Base-by-base conservation (phyloP, 2,888 invertebrate genomes). In the Meloe dianella region DNA sequence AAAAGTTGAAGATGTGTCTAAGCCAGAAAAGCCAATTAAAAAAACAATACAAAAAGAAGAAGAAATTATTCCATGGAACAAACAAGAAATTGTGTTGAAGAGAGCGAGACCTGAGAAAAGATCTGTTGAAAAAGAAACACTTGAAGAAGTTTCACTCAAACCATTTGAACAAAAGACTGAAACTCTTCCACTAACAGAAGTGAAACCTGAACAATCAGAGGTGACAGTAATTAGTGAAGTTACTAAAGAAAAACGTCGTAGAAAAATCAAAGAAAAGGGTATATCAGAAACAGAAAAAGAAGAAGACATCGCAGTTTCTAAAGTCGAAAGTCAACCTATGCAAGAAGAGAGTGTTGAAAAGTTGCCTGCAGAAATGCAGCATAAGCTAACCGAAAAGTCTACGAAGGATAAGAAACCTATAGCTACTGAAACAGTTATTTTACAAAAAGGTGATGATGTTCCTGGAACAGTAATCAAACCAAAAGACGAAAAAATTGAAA, bases 1-100 rank as follows among this genome's bases (percentile, higher is more conserved):
- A 32, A 64, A 69, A 6, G 17, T 20, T 47, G 47, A 47, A 41
- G 30, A 56, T 54, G 51, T 35, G 61, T 22, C 56, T n/a, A 61
- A 58, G 60, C 58, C 81, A 65, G 83, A 84, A 71, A 77, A 71
- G 14, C 35, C 82, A 5, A 82, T 83, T 69, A 73, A 78, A 38
- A 85, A 89, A 89, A 59, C 87, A 70, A 60, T 32, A 62, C 64
- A 74, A 64, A 70, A 74, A 67, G 69, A 72, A 60, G 72, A 71
- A 64, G 76, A 74, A 69, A 65, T 65, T 68, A 22, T 73, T 69
- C 86, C 87, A 14, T 88, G 88, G 89, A 91, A 87, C 12, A 87
- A 91, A 76, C 89, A 91, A 82, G 85, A 86, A 68, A 84, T 88
- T 27, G 81, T 78, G 41, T 76, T 88, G 9, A 89, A 87, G 69